phyloP scores from a whole-genome alignment of 1,140 invertebrate species.

The Grapholita molesta region DNA sequence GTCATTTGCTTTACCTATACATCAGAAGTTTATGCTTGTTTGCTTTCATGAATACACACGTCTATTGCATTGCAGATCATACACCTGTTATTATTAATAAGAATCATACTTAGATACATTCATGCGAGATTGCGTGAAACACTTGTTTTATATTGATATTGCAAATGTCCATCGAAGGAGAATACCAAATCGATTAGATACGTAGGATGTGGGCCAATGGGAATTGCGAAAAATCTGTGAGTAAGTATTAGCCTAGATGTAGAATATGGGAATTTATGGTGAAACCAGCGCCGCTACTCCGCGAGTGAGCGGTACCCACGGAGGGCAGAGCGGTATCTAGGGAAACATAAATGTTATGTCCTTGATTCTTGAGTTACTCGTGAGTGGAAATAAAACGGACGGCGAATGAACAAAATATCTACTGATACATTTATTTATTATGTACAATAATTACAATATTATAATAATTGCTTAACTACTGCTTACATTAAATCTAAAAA shows the following conservation, averaged over 20 bases:
- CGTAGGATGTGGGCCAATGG: conserved; percentile 3
- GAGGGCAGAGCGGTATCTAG: not conserved
- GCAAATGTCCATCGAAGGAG: not conserved
- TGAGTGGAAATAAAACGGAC: not conserved
- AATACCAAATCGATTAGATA: conserved; percentile 11
- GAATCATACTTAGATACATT: too few species aligned
- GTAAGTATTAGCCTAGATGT: not conserved
- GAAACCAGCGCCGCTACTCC: not conserved
- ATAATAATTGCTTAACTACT: too few species aligned
- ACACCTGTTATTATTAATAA: too few species aligned
- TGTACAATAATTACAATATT: too few species aligned
- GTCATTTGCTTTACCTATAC: too few species aligned
- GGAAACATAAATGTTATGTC: not conserved
- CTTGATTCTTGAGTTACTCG: not conserved
- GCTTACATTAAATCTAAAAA: too few species aligned
- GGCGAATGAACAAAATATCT: not conserved
- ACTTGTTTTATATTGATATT: not conserved
- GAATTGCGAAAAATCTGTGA: conserved; percentile 2
- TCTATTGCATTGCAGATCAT: too few species aligned
- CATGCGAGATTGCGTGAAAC: not conserved
- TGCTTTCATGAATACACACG: too few species aligned
- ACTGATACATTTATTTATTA: too few species aligned
- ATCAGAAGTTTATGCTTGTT: too few species aligned
- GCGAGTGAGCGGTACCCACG: not conserved
- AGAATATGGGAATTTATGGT: conserved; percentile 3